Base-by-base conservation (phyloP, 2,797 vertebrate species). In the Schizopygopsis pylzovi region DNA sequence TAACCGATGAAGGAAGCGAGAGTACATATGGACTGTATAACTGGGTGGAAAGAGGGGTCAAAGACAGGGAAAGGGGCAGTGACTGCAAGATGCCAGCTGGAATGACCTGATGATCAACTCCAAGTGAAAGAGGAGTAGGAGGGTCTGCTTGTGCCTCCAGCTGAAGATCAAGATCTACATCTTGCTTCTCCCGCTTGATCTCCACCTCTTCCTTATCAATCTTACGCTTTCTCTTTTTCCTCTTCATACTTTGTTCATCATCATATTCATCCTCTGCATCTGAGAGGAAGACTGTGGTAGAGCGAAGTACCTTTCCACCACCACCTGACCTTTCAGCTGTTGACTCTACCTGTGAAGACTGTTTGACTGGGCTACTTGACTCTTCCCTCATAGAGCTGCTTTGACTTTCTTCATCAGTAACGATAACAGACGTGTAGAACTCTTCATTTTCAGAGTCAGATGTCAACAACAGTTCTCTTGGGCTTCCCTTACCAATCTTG, bases 231-330 rank as follows among this genome's bases (percentile, higher is more conserved):
- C 90, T 90, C 85, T 94, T 96, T 92, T 94, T 95, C 54, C 90
- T 93, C 70, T 89, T 93, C 11, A 91, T 89, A 70, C 88, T 91
- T 65, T 92, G 93, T 83, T 96, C 95, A 16, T 95, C 95, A 54
- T 96, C 95, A 6, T 95, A 94, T 68, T 95, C 95, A 2, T 96
- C 96, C 75, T 96, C 96, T 20, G 94, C 96, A 56, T 96, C 96
- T 0, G 96, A 96, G 20, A 96, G 93, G 79, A 96, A 96, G 68
- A 96, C 95, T 0, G 95, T 96, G 25, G 95, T 95, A 75, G 96
- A 96, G 59, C 95, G 94, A 54, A 96, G 89, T n/a, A 96, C 96
- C 86, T 96, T 96, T 73, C 95, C 95, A 82, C 95, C 95, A 54
- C 89, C 87, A 2, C 89, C 87, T 43, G 91, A 92, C 77, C 91